Base-by-base conservation (phyloP, 2,113 vertebrate species). In the Clarias gariepinus region DNA sequence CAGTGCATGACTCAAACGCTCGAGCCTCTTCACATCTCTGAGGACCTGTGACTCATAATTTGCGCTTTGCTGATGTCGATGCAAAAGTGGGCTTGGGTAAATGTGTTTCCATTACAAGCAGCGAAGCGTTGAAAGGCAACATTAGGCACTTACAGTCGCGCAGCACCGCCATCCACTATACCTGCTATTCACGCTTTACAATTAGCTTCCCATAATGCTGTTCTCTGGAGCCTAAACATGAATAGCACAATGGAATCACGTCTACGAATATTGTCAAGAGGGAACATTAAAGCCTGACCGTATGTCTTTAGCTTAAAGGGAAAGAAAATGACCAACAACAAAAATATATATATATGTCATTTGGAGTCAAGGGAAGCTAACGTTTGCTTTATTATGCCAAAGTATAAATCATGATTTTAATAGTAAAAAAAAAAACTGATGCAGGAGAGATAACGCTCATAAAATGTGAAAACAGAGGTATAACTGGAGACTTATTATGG, bases 141-240 rank as follows among this genome's bases (percentile, higher is more conserved):
- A 82, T 90, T 86, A 84, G 63, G 89, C 89, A 87, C 85, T 91
- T 87, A 87, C 74, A 86, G 73, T 91, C 91, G 92, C 69, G 81
- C 89, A 83, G 86, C 89, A 82, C 87, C 85, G 87, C 89, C 90
- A 86, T 79, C 84, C 91, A 92, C 94, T 92, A 94, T 92, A 93
- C 88, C 91, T 91, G 92, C 93, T 93, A 94, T 93, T 92, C 93
- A 92, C 76, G 89, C 91, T 89, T 93, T 88, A 90, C 91, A 93
- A 92, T 93, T 92, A 94, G 91, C 90, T 93, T 91, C 73, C 87
- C 3, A 81, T 94, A 93, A 94, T 93, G 89, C 86, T 87, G 74
- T 47, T 92, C 92, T 92, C 90, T 86, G 74, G 89, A 93, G 93
- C 89, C 84, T 87, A 90, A 84, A 80, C 89, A 82, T 82, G 93